phyloP scores from a whole-genome alignment of 2,888 invertebrate genomes.

The Platerodrilus igneus region DNA sequence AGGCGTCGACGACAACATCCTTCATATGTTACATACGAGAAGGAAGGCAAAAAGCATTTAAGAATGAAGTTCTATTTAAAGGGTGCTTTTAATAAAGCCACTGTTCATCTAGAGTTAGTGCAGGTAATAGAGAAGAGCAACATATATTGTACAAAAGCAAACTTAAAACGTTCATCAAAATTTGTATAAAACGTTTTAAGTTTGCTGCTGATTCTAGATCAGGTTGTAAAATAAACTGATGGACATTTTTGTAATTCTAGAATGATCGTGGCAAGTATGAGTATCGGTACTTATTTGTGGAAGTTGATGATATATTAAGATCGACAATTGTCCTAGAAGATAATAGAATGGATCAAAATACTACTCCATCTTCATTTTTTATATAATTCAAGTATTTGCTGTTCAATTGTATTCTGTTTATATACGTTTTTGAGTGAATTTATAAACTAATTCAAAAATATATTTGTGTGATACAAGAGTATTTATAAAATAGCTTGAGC shows the following conservation, averaged over 20 bases:
- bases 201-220: background rate
- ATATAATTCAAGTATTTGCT: no score
- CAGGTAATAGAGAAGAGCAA: constrained; percentile 67
- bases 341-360: constrained; percentile 63
- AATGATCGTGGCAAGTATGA: constrained; percentile 69
- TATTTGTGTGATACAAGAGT: no score
- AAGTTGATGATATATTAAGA: constrained; percentile 72
- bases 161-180: background rate
- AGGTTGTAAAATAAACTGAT: background rate
- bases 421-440: no score
- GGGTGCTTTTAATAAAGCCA: constrained; percentile 74
- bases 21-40: constrained; percentile 69
- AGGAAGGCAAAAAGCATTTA: constrained; percentile 73
- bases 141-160: no score
- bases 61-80: constrained; percentile 89
- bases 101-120: constrained; percentile 81
- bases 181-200: background rate
- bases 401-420: no score
- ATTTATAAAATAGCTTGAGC: no score
- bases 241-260: constrained; percentile 51
- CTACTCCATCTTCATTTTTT: background rate
- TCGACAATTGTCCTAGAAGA: constrained; percentile 76
- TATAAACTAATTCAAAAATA: no score
- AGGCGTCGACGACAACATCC: constrained; percentile 80
- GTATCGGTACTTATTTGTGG: constrained; percentile 79